phyloP scores from a whole-genome alignment of 2,113 vertebrate genomes.

The Ochotona princeps region DNA sequence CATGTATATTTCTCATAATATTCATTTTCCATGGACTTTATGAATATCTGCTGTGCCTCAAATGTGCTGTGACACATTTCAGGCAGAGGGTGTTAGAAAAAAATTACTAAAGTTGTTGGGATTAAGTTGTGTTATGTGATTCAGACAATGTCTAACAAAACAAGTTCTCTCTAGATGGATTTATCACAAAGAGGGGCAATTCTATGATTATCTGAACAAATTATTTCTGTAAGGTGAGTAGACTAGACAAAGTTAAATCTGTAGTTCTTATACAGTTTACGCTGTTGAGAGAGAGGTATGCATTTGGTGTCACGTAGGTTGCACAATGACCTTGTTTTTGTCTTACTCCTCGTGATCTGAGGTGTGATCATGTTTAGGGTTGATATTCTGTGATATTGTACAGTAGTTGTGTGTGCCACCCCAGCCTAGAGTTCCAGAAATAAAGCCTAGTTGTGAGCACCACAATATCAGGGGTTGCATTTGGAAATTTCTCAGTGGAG shows the following conservation, averaged over 20 bases:
- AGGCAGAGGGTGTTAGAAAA: neutral
- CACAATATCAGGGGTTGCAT: neutral
- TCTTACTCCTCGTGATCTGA: neutral
- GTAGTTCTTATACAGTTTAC: neutral
- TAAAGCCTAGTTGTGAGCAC: slow-evolving; percentile 18
- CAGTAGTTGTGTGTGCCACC: neutral
- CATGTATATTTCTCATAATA: too few relatives aligned
- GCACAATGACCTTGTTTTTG: neutral
- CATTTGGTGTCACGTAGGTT: neutral
- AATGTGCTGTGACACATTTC: neutral
- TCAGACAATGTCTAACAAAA: neutral
- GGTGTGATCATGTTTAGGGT: neutral
- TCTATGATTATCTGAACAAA: slow-evolving; percentile 20
- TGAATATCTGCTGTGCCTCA: neutral
- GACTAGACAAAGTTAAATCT: neutral
- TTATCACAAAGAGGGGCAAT: neutral
- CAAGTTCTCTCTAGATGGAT: neutral
- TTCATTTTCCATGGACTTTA: too few relatives aligned
- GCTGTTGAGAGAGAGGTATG: neutral
- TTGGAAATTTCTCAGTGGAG: neutral
- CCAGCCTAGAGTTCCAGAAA: neutral
- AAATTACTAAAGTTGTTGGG: neutral
- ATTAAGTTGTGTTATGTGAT: neutral
- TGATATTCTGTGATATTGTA: neutral
- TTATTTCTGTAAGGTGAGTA: neutral